phyloP scores from a whole-genome alignment of 2,113 vertebrate genomes.

The Ceratotherium simum region DNA sequence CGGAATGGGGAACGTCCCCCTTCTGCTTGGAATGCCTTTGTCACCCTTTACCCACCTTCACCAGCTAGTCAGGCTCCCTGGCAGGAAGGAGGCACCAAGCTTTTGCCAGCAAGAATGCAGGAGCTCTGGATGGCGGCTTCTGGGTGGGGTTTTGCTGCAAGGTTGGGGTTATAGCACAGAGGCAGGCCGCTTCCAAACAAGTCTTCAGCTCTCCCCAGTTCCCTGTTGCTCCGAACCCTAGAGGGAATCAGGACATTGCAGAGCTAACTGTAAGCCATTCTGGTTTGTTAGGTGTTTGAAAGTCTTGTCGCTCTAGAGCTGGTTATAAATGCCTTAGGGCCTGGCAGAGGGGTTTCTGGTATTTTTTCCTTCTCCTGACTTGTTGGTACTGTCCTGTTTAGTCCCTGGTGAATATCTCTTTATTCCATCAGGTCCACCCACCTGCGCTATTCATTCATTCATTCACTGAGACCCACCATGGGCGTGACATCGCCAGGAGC shows the following conservation, averaged over 20 bases:
- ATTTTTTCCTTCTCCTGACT: not conserved
- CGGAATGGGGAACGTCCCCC: accelerated
- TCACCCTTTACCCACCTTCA: not conserved
- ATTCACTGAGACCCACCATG: not conserved
- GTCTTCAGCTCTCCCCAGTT: accelerated
- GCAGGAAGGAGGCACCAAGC: not conserved
- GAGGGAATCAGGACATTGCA: not conserved
- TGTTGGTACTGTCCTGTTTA: not conserved
- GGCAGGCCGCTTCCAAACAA: not conserved
- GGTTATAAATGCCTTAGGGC: not conserved
- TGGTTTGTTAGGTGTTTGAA: not conserved
- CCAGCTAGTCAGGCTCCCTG: not conserved
- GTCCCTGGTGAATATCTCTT: not conserved
- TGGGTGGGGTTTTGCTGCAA: not conserved
- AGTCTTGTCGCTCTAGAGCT: not conserved
- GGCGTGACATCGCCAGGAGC: not conserved
- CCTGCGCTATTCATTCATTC: not conserved
- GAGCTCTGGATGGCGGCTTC: not conserved
- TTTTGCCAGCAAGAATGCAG: not conserved
- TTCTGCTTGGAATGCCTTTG: not conserved
- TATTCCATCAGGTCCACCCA: too few species aligned
- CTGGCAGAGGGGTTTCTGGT: not conserved
- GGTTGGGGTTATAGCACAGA: not conserved
- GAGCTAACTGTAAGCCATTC: not conserved
- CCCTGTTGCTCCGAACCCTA: not conserved